Percentiles rank a stretch among this genome's conserved stretches.
Evolutionary conservation across 2,888 invertebrate genomes (phyloP).

Genomic region (Eupeodes latifasciatus): DNA sequence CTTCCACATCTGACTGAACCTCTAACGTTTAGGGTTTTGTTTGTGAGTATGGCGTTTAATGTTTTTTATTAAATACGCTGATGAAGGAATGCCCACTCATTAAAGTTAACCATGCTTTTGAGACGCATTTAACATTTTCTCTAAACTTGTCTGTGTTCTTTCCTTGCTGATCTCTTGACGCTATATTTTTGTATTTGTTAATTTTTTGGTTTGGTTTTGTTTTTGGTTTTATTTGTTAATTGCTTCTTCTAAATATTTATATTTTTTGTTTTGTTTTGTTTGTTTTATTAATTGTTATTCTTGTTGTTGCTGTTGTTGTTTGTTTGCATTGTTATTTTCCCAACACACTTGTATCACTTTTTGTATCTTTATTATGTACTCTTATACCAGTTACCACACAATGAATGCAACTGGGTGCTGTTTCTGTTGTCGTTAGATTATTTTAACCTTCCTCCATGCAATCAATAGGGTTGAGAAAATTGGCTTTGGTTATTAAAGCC

Average conservation of each 20-base stretch:
- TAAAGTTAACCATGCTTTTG: slow-evolving; percentile 51
- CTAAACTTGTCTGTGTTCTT: slow-evolving; percentile 58
- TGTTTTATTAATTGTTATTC: slow-evolving; percentile 48
- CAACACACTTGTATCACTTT: slow-evolving; percentile 68
- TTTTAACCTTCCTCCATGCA: slow-evolving; percentile 74
- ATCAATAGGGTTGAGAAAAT: slow-evolving; percentile 84
- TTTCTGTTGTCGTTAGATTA: slow-evolving; percentile 76
- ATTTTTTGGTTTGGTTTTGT: slow-evolving; percentile 8
- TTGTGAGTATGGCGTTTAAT: slow-evolving; percentile 36
- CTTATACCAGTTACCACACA: slow-evolving; percentile 73
- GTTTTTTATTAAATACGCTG: slow-evolving; percentile 42
- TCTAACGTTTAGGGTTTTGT: slow-evolving; percentile 28
- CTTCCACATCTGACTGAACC: slow-evolving; percentile 51
- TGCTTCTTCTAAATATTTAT: slow-evolving; percentile 33
- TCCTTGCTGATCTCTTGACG: slow-evolving; percentile 60
- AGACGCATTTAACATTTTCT: slow-evolving; percentile 56
- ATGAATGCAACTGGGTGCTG: slow-evolving; percentile 75
- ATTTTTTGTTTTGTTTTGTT: slow-evolving; percentile 1
- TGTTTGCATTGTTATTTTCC: slow-evolving; percentile 61
- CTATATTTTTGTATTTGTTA: slow-evolving; percentile 36
- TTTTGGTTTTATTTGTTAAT: slow-evolving; percentile 41
- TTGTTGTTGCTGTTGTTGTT: slow-evolving; percentile 62
- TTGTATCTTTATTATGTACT: slow-evolving; percentile 70
- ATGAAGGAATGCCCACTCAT: slow-evolving; percentile 45
- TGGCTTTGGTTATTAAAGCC: slow-evolving; percentile 82